phyloP scores from a whole-genome alignment of 2,888 invertebrate species.

The Ornithoptera alexandrae region DNA sequence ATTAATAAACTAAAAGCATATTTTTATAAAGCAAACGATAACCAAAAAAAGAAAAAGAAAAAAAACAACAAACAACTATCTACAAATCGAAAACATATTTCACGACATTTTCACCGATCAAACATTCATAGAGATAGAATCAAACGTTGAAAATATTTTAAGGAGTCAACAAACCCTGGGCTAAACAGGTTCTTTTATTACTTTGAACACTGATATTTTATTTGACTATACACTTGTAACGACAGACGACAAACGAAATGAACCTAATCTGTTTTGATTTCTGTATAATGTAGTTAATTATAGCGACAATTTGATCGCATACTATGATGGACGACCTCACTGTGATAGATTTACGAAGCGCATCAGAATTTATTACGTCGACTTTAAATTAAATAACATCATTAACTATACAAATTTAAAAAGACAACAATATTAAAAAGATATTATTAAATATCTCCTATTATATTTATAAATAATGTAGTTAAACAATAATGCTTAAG shows the following conservation, averaged over 20 bases:
- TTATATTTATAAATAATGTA: too few relatives aligned
- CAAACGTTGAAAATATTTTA: conserved; percentile 58
- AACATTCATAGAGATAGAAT: conserved; percentile 46
- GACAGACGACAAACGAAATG: conserved; percentile 36
- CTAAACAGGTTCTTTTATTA: conserved; percentile 68
- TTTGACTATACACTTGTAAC: conserved; percentile 52
- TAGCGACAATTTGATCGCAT: conserved; percentile 12
- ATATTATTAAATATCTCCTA: too few relatives aligned
- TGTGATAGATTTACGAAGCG: not conserved
- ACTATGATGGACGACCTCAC: not conserved
- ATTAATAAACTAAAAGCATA: too few relatives aligned
- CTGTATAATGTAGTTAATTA: conserved; percentile 27
- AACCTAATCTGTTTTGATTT: conserved; percentile 34
- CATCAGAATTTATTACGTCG: not conserved
- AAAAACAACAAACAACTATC: not conserved
- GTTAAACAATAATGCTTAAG: not conserved
- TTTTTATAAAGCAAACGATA: not conserved
- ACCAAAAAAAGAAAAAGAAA: not conserved
- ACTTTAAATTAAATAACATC: not conserved
- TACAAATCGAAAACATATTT: conserved; percentile 17
- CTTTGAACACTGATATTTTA: conserved; percentile 71
- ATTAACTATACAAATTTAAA: too few relatives aligned
- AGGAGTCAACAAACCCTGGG: conserved; percentile 73
- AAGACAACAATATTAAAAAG: too few relatives aligned
- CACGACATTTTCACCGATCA: conserved; percentile 30